A percentile compares a stretch with the other conserved stretches of the same genome.
phyloP scores from a whole-genome alignment of 2,888 invertebrate species.

The Operophtera brumata region DNA sequence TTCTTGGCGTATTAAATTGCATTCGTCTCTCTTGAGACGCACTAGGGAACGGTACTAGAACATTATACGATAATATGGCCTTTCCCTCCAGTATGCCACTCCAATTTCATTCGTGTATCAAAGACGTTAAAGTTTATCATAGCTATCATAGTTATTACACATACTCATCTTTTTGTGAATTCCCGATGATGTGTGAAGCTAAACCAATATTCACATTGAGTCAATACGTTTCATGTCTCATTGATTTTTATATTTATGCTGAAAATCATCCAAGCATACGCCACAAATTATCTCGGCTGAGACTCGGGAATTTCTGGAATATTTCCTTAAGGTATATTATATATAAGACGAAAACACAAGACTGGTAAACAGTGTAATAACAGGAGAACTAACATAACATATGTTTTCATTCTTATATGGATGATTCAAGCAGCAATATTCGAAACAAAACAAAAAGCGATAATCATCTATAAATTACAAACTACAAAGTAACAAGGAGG shows the following conservation, averaged over 20 bases:
- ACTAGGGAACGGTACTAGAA: not conserved
- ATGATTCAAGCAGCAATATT: not conserved
- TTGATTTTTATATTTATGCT: conserved; percentile 9
- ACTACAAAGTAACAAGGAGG: not conserved
- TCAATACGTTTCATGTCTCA: conserved; percentile 4
- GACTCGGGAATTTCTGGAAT: not conserved
- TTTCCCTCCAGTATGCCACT: not conserved
- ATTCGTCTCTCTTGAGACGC: not conserved
- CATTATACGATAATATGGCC: not conserved
- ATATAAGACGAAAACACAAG: not conserved
- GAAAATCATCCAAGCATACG: conserved; percentile 8
- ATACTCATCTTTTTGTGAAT: too few species aligned
- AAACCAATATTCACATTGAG: not conserved
- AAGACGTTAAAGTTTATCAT: not conserved
- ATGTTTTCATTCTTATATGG: not conserved
- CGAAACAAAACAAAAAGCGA: not conserved
- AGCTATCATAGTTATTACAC: too few species aligned
- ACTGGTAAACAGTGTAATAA: not conserved
- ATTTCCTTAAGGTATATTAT: not conserved
- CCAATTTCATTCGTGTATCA: not conserved
- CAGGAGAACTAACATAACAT: not conserved
- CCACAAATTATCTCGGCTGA: not conserved
- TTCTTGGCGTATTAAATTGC: conserved; percentile 1
- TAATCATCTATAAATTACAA: not conserved
- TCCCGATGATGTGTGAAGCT: not conserved